phyloP scores from a whole-genome alignment of 2,888 invertebrate species.

The Ellobium chinense region DNA sequence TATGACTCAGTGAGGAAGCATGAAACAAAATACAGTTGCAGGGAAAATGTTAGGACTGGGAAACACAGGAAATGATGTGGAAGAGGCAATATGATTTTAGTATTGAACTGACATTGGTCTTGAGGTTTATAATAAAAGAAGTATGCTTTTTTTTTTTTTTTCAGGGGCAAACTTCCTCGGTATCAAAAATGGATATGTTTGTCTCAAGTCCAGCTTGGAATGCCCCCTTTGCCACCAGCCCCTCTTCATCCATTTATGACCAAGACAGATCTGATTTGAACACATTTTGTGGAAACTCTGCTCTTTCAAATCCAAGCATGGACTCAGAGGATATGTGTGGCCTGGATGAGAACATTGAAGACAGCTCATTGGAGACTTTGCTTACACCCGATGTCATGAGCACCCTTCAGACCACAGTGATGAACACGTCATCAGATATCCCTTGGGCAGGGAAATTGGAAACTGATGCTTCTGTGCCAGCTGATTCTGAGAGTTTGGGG shows the following conservation, averaged over 20 bases:
- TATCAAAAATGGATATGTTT: constrained; percentile 51
- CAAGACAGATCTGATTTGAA: constrained; percentile 67
- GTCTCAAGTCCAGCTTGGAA: constrained; percentile 49
- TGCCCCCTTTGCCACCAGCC: constrained; percentile 64
- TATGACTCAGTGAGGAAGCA: no score
- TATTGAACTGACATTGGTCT: no score
- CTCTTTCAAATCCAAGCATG: constrained; percentile 9
- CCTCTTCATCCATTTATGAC: constrained; percentile 73
- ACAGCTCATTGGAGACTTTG: constrained; percentile 28
- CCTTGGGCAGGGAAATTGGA: constrained; percentile 30
- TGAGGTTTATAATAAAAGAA: no score
- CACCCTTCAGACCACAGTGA: not conserved
- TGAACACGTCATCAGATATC: not conserved
- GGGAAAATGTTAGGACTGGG: no score
- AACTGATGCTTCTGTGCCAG: constrained; percentile 2
- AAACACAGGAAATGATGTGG: no score
- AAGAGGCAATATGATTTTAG: no score
- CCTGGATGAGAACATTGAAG: constrained; percentile 41
- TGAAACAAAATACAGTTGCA: no score
- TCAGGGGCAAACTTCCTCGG: constrained; percentile 11
- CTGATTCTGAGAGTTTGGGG: constrained; percentile 12
- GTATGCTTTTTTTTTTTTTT: not conserved
- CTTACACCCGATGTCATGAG: constrained; percentile 35
- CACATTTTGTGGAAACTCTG: not conserved
- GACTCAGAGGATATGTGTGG: constrained; percentile 27